Evolutionary conservation across 2,888 invertebrate species (phyloP), one percentile per base, ranked within the genome.

Genomic region (Catocala nupta): DNA sequence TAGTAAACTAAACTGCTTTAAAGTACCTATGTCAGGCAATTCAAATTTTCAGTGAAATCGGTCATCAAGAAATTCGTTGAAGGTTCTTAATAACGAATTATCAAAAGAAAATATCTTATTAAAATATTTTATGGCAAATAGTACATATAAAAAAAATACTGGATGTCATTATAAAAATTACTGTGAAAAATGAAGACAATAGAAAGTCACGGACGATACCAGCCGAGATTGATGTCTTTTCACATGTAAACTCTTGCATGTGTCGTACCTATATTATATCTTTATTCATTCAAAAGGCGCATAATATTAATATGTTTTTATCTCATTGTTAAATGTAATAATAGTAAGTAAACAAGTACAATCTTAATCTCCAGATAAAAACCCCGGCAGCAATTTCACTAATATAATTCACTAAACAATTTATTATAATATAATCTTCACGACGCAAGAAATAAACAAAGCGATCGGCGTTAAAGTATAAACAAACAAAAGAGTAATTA

Each of bases 401-500:
- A 49, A 51, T 45, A 57, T 59, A 73, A 64, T 63, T 56, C 16
- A 9, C 36, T 52, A 2, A 68, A 55, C 56, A 66, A 51, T 68
- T 70, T 61, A 65, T 72, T 65, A 70, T 48, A 58, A 51, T 54
- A 60, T 60, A 71, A 69, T 75, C 76, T 76, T 76, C 57, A 70
- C 57, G 55, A 53, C 48, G 16, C 59, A 51, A 61, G 65, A 65
- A 65, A 73, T 76, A 75, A 73, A 73, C 75, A 71, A 69, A 77
- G 71, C 75, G 55, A 57, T 73, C 63, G 63, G 70, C 65, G 65
- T 59, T 59, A 8, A 64, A 65, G 53, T 77, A 79, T 83, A 85
- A 88, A 88, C 81, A 86, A 87, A 89, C 91, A 91, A 91, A 91
- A 89, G 91, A 88, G 84, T 84, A 89, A 92, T 92, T 90, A 92